A percentile compares a stretch with the other conserved stretches of the same genome.
These are phyloP conservation scores for Apostichopus parvimensis DNA, from an alignment of 35 echinoderm and acorn worm genomes.

Conservation along the genomic window DNA sequence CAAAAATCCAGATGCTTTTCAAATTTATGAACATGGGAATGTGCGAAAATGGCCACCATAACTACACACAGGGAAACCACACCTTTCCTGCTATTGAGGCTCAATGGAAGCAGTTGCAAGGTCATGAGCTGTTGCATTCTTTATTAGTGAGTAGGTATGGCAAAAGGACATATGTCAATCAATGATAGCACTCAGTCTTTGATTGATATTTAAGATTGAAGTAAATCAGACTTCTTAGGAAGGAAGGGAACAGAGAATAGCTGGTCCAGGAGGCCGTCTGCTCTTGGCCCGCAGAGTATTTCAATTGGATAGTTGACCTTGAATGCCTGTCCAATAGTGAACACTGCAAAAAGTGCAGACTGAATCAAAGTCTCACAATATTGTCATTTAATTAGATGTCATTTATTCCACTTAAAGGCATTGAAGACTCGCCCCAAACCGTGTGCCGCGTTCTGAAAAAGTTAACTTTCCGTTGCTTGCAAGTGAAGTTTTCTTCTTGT, in stretches of 20 bases:
- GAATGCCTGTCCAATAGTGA: no score
- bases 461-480: no score
- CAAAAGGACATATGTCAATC: neutral
- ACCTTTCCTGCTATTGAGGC: constrained; percentile 2
- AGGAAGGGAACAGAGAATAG: neutral
- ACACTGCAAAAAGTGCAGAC: no score
- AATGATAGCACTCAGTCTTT: neutral
- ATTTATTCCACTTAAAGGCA: no score
- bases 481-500: no score
- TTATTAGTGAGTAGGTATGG: constrained; percentile 1
- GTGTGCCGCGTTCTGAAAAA: no score
- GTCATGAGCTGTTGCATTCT: neutral
- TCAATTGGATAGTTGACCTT: neutral
- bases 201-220: neutral
- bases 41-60: neutral
- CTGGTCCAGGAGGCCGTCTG: neutral
- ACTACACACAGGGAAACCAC: neutral
- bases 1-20: constrained; percentile 11
- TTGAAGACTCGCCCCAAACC: no score
- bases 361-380: no score
- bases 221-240: neutral
- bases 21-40: constrained; percentile 31
- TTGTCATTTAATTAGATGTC: no score
- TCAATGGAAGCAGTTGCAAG: neutral
- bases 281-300: neutral